A percentile compares a stretch with the other conserved stretches of the same genome.
phyloP scores from a whole-genome alignment of 2,888 invertebrate species.

The Bombyx huttoni region DNA sequence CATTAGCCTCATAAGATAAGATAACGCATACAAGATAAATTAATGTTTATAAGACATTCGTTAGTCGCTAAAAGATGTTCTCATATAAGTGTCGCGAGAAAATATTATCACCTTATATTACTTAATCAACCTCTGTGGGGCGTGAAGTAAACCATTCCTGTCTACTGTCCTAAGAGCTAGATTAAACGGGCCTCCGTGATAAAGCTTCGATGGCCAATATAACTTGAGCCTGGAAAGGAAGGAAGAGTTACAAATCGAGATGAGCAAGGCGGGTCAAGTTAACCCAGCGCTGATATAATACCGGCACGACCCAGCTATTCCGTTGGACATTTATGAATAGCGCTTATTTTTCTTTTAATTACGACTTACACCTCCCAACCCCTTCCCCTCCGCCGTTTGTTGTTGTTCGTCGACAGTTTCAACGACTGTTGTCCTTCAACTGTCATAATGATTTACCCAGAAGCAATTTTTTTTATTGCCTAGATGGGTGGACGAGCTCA shows the following conservation, averaged over 20 bases:
- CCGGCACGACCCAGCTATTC: slow-evolving; percentile 48
- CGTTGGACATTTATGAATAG: slow-evolving; percentile 65
- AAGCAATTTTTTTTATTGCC: neutral
- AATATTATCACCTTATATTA: slow-evolving; percentile 47
- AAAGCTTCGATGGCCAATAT: slow-evolving; percentile 39
- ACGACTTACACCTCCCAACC: slow-evolving; percentile 14
- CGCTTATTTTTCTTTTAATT: slow-evolving; percentile 71
- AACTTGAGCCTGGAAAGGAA: slow-evolving; percentile 20
- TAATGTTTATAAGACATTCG: slow-evolving; percentile 29
- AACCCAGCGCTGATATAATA: slow-evolving; percentile 42
- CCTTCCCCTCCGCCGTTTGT: slow-evolving; percentile 29
- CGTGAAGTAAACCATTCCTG: slow-evolving; percentile 43
- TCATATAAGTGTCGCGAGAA: slow-evolving; percentile 38
- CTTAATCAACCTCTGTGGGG: slow-evolving; percentile 43
- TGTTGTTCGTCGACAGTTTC: slow-evolving; percentile 28
- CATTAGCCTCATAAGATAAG: too few species aligned
- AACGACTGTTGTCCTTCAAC: slow-evolving; percentile 7
- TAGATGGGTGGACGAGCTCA: too few species aligned
- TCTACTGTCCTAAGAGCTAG: slow-evolving; percentile 53
- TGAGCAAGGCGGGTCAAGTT: slow-evolving; percentile 22
- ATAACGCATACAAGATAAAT: slow-evolving; percentile 10
- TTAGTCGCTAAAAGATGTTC: slow-evolving; percentile 28
- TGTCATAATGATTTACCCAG: neutral
- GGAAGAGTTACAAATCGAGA: slow-evolving; percentile 9
- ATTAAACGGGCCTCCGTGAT: slow-evolving; percentile 59